Percentiles rank a stretch among this genome's conserved stretches.
These are phyloP conservation scores for Buceros bicornis DNA, from an alignment of 2,797 vertebrate genomes.

Conservation along the genomic window DNA sequence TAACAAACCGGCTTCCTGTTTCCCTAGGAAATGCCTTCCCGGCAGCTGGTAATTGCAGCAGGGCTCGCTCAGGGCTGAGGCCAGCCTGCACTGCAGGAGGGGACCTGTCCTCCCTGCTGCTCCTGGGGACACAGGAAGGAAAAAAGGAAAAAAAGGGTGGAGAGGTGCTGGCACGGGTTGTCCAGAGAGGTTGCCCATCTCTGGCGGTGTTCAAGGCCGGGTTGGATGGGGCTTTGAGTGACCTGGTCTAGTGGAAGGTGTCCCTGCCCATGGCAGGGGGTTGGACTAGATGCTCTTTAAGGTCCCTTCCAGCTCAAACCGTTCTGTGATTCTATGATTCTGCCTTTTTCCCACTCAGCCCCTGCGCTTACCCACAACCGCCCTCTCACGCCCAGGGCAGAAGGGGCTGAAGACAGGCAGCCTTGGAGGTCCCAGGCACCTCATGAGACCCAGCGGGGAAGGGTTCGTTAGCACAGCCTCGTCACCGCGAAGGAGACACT, in stretches of 20 bases:
- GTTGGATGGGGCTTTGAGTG: no score
- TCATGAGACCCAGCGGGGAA: background rate
- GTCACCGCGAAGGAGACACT: background rate
- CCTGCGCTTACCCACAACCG: fast-evolving
- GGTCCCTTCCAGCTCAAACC: no score
- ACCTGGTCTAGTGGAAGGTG: no score
- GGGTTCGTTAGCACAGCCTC: background rate
- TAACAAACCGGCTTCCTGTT: background rate
- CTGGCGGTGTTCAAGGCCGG: no score
- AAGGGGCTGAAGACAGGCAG: background rate
- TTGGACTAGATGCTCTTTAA: no score
- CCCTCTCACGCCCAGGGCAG: background rate
- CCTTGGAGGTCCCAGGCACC: background rate
- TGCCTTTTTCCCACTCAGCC: background rate
- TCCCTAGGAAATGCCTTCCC: background rate
- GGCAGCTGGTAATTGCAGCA: background rate
- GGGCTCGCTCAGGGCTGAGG: background rate
- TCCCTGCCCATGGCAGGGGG: no score
- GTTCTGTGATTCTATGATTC: no score
- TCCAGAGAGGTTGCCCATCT: no score
- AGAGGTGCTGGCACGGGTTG: no score
- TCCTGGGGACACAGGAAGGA: background rate
- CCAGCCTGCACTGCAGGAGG: background rate
- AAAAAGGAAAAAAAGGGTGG: no score
- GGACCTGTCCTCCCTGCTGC: background rate